Base-by-base conservation (phyloP, 2,797 vertebrate species). In the Tadarida brasiliensis region DNA sequence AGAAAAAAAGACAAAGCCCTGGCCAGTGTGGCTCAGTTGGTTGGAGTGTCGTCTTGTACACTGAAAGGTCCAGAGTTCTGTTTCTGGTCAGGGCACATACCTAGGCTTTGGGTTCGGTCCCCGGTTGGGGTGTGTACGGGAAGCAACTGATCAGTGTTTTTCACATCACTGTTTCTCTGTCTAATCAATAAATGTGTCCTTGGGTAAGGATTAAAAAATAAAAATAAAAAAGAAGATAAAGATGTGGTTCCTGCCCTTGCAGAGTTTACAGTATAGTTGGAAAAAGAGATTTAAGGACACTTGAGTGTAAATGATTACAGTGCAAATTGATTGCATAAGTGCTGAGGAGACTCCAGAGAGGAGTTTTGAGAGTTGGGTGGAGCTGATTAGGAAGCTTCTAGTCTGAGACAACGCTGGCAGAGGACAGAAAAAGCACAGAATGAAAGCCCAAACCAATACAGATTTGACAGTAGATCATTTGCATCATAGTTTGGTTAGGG, bases 251-350 rank as follows among this genome's bases (percentile, higher is more conserved):
- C 35, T 80, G 70, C 90, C 82, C 49, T 90, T 56, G 65, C 51
- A 76, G 71, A 71, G 35, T 91, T 97, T 78, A 88, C 54, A 92
- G 92, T 56, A 10, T 59, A 87, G 78, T 54, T 94, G 90, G 80
- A 93, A 77, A 80, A 77, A 87, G 51, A 96, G 93, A 65, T 86
- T 74, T 93, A 82, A 96, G 94, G 95, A 94, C 84, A 54, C 84
- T 96, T 81, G 93, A 93, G 87, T 92, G 22, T 96, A 92, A 96
- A 92, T 88, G 87, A 93, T 93, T 87, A 78, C 73, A 77, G 91
- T 76, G 80, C 83, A 94, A 28, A 96, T 96, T 97, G 97, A 97
- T 96, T 83, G 81, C 93, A 70, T 94, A 94, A 97, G 96, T 94
- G 95, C 95, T 61, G 86, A 91, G 96, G 91, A 91, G 95, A 84